Base-by-base conservation (phyloP, 2,113 vertebrate genomes). In the Phocoena phocoena region DNA sequence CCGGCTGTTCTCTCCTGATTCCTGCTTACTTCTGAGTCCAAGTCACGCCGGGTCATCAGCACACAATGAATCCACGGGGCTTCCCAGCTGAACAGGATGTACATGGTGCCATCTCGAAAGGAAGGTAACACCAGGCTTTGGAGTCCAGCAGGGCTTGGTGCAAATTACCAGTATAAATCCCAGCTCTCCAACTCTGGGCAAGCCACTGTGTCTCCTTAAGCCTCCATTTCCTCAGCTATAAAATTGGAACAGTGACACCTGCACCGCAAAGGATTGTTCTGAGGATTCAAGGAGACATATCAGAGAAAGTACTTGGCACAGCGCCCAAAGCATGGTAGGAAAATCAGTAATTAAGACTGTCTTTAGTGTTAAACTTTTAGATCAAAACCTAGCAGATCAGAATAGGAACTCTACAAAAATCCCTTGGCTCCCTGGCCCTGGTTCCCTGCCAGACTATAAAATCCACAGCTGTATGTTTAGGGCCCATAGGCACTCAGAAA, bases 21-120 rank as follows among this genome's bases (percentile, higher is more conserved):
- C 50, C 10, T n/a, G 21, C 38, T 60, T n/a, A 33, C 44, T 33
- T 17, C 20, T 2, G 4, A 80, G 21, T 8, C 38, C 70, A 81
- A 7, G 36, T 50, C 77, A 92, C 50, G 23, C 15, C 63, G 15
- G n/a, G n/a, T 28, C 67, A 44, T 53, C 23, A 28, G 63, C 17
- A 26, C 25, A 77, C 11, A 31, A 3, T 8, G 53, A 88, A 10
- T 26, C 36, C 23, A 6, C 0, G 0, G 26, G 23, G 36, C 36
- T 47, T 36, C 62, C 47, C 18, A 12, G 18, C 58, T 6, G 2
- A 33, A 67, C 53, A 71, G 63, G 25, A 47, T 12, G 14, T 14
- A 14, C 44, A 20, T 7, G 2, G 60, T 4, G 25, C 50, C 10
- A 5, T 76, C 9, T 36, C 2, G 4, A 90, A 58, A 70, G 5